Evolutionary conservation across 2,797 vertebrate species (phyloP).

Genomic region (Acridotheres tristis): DNA sequence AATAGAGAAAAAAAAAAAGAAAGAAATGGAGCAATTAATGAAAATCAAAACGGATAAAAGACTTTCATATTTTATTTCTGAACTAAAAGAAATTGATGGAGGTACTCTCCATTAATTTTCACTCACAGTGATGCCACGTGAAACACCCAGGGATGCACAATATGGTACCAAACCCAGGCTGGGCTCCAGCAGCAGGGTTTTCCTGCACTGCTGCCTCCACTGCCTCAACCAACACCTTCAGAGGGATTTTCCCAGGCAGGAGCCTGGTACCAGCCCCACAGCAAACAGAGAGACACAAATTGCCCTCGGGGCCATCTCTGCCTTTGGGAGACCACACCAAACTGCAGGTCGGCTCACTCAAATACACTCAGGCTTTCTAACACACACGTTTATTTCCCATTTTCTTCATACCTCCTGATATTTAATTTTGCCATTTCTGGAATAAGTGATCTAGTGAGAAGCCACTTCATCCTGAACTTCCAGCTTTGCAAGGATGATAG

Average conservation of each 20-base stretch:
- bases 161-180: rapidly evolving
- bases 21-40: not conserved
- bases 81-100: not conserved
- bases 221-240: not conserved
- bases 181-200: not conserved
- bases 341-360: not conserved
- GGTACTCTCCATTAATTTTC: not conserved
- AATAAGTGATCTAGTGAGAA: not conserved
- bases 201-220: not conserved
- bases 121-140: rapidly evolving
- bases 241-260: not conserved
- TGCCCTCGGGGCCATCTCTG: not conserved
- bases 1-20: not conserved
- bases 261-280: not conserved
- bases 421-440: not conserved
- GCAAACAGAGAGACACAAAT: not conserved
- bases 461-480: not conserved
- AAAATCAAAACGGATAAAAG: not conserved
- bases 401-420: not conserved
- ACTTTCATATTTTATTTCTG: not conserved
- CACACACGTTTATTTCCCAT: not conserved
- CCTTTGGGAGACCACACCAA: not conserved
- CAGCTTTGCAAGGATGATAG: not conserved
- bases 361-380: not conserved
- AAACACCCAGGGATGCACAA: not conserved